Evolutionary conservation across 1,140 invertebrate genomes (phyloP).

Genomic region (Formica exsecta): DNA sequence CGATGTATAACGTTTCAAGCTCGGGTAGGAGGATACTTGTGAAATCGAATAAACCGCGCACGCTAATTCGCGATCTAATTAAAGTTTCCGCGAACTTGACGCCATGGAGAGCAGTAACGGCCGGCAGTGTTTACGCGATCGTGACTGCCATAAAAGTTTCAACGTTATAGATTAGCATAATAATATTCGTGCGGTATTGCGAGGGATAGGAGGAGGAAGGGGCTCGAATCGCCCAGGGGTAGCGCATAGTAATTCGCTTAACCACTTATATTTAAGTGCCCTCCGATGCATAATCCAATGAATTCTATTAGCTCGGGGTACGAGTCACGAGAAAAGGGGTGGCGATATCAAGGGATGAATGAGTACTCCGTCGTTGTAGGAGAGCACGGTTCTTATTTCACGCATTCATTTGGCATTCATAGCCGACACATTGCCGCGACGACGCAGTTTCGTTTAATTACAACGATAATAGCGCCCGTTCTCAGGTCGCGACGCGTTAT

Average conservation of each 20-base stretch:
- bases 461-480: conserved; percentile 8
- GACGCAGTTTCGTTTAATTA: conserved; percentile 32
- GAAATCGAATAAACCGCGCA: conserved; percentile 36
- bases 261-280: conserved; percentile 74
- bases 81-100: conserved; percentile 23
- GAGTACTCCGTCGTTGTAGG: not conserved
- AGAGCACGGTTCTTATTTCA: conserved; percentile 41
- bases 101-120: conserved; percentile 17
- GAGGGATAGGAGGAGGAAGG: not conserved
- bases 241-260: conserved; percentile 68
- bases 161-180: conserved; percentile 65
- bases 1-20: not conserved
- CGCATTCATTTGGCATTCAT: not conserved
- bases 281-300: conserved; percentile 72
- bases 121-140: conserved; percentile 39
- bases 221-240: conserved; percentile 29
- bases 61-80: conserved; percentile 42
- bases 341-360: conserved; percentile 13
- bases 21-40: not conserved
- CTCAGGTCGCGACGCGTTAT: not conserved
- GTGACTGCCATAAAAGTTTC: conserved; percentile 30
- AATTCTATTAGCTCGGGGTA: conserved; percentile 68
- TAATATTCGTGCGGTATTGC: conserved; percentile 65
- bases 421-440: conserved; percentile 1
- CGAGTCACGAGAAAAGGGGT: conserved; percentile 22